phyloP scores from a whole-genome alignment of 2,888 invertebrate genomes.

The Pardosa pseudoannulata region DNA sequence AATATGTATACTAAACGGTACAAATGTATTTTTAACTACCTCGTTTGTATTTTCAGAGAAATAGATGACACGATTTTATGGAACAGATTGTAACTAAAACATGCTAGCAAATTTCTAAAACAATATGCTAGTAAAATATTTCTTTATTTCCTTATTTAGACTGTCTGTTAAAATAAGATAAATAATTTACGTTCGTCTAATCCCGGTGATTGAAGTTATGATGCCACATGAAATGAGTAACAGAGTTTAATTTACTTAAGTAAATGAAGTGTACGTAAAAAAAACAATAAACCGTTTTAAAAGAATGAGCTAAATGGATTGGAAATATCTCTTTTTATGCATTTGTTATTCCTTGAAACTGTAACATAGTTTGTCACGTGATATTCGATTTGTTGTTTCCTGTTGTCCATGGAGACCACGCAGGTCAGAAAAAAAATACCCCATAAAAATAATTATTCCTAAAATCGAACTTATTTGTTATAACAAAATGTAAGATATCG shows the following conservation, averaged over 20 bases:
- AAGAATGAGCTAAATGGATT: neutral
- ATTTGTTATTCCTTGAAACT: neutral
- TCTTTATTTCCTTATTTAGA: too few species aligned
- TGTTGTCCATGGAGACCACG: slow-evolving; percentile 11
- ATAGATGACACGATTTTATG: too few species aligned
- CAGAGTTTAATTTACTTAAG: neutral
- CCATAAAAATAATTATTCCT: slow-evolving; percentile 45
- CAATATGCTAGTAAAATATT: too few species aligned
- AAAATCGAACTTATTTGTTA: slow-evolving; percentile 54
- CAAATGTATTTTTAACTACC: too few species aligned
- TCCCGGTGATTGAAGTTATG: too few species aligned
- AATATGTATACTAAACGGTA: too few species aligned
- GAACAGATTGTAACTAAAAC: too few species aligned
- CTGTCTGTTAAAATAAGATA: too few species aligned
- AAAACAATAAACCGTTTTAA: neutral
- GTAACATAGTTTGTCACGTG: slow-evolving; percentile 7
- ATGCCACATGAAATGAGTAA: too few species aligned
- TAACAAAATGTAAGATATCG: neutral
- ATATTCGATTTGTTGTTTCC: slow-evolving; percentile 14
- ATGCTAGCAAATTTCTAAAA: too few species aligned
- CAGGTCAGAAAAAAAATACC: slow-evolving; percentile 19
- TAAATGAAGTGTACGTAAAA: neutral
- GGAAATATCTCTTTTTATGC: slow-evolving; percentile 12
- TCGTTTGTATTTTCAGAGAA: too few species aligned
- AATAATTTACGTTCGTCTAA: too few species aligned